Base-by-base conservation (phyloP, 1,140 invertebrate species). In the Tetraneura akinire region DNA sequence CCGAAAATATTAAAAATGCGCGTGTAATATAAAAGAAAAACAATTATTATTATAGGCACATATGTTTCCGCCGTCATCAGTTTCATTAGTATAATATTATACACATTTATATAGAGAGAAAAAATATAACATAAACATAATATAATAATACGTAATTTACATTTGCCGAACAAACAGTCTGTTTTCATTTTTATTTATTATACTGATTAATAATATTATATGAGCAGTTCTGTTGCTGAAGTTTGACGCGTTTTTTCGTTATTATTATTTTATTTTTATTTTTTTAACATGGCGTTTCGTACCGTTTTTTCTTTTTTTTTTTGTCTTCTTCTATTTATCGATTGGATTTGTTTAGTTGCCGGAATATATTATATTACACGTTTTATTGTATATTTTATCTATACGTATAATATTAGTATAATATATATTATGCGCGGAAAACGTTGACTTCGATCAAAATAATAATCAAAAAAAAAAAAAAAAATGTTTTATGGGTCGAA, bases 111-210 rank as follows among this genome's bases (percentile, higher is more conserved):
- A n/a, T n/a, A n/a, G n/a, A n/a, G n/a, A n/a, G n/a, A n/a, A n/a
- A n/a, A n/a, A n/a, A n/a, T n/a, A n/a, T n/a, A 49, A 70, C 66
- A 70, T 49, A 70, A 70, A 49, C 23, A 70, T 11, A 11, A 14
- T 8, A 68, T n/a, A 21, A 32, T 32, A 18, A 8, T 13, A 47
- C 11, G 3, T 37, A 37, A 37, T 47, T 13, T 47, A 13, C 11
- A 47, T n/a, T 11, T 26, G 13, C 16, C 26, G 21, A 47, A 26
- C 66, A 26, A 70, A 70, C 42, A 26, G 66, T 70, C 42, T 49
- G 64, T 49, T 70, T 49, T 70, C 21, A 16, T 70, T 70, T 37
- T 49, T 70, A 49, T 70, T 49, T 70, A 70, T 49, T n/a, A 11
- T 26, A 60, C 14, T 60, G n/a, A 37, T 37, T 37, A 37, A 4